Base-by-base conservation (phyloP, 2,113 vertebrate genomes). In the Ctenomys sociabilis region DNA sequence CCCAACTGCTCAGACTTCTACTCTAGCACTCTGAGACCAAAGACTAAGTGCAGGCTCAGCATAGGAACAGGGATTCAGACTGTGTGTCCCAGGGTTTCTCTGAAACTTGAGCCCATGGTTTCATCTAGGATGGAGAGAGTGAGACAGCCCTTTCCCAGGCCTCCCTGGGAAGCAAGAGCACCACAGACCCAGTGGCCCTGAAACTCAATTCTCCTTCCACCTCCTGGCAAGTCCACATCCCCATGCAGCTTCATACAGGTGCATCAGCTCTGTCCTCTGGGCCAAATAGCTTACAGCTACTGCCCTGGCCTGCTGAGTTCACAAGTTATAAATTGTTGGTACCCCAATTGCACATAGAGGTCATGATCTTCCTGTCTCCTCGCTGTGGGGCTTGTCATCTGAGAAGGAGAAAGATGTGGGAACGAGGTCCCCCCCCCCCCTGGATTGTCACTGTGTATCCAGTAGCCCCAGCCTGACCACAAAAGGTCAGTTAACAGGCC, bases 401-500 rank as follows among this genome's bases (percentile, higher is more conserved):
- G 63, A 35, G 52, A 75, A 63, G 28, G 5, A 37, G 14, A 92
- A 57, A 10, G 26, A 66, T 3, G 7, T 64, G 35, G 3, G n/a
- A 87, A 49, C 35, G 57, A 24, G 4, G 9, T 40, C 61, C 30
- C 80, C 72, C 61, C 30, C 80, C 72, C 43, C 17, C 52, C 70
- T 61, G 43, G n/a, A 32, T 45, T 7, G 45, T 70, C 12, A 32
- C 14, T 24, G 7, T 78, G n/a, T 11, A 12, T 45, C 3, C 32
- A 83, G 59, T 61, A 70, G 70, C 0, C 52, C 26, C 8, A 66
- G 57, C 21, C 26, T 86, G 57, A 32, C 66, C 5, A 40, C 8
- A 7, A 14, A 14, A 49, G 8, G 10, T 21, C 3, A 8, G 10
- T 21, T 3, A 8, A 14, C 30, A 52, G 40, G 3, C 4, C 30